Base-by-base conservation (phyloP, 2,113 vertebrate genomes). In the Cervus canadensis region DNA sequence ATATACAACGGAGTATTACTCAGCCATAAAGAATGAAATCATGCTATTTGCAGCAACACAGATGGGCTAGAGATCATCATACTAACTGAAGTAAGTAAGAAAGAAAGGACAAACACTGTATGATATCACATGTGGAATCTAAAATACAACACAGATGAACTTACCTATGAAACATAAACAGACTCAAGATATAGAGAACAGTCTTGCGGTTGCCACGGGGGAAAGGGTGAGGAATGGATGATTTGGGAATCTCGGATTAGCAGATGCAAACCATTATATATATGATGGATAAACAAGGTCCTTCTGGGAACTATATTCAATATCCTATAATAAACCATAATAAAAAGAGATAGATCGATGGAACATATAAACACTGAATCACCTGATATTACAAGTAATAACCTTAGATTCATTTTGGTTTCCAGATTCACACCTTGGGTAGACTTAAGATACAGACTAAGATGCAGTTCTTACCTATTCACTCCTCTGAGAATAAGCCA, bases 141-240 rank as follows among this genome's bases (percentile, higher is more conserved):
- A 25, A 54, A 54, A 54, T 8, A 36, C 12, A 7, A n/a, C 19
- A 54, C 50, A 15, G 15, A 25, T 36, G 19, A 83, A 83, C 50
- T 36, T 25, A 25, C 6, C 19, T 21, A 13, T n/a, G 21, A 54
- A 83, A 83, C 33, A 36, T 33, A 83, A 54, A 54, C 33, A 14
- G 50, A n/a, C 19, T n/a, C 3, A 14, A 83, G 79, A 13, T 4
- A 0, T 0, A 83, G 19, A 36, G 50, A n/a, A 36, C 33, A 52
- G 50, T 7, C 19, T 25, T n/a, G 6, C 12, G 0, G 33, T 8
- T 54, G 50, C 50, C 50, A 50, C 7, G 36, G 19, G 0, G 12
- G 50, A 54, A 6, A 12, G 33, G 10, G 48, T 0, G 0, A 30
- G 33, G 10, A 17, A 14, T 2, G 33, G 11, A 14, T 36, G 79